These are phyloP conservation scores for Balanococcus diminutus DNA, from an alignment of 2,888 invertebrate species.

Conservation along the genomic window DNA sequence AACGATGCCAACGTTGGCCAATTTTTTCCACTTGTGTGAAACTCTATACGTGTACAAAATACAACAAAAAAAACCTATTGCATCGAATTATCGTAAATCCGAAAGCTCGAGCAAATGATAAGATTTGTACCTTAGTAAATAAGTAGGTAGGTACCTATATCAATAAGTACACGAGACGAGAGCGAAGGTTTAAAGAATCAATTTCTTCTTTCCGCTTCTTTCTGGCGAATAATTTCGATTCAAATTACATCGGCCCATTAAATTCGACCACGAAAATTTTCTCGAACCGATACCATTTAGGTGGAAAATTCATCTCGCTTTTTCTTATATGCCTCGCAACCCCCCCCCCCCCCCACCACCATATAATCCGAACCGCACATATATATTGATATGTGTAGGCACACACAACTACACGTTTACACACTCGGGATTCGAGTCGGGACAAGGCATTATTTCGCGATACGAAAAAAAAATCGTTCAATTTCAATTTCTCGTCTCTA, in stretches of 20 bases:
- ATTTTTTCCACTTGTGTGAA: not conserved
- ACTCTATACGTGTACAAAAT: too few relatives aligned
- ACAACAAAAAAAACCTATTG: too few relatives aligned
- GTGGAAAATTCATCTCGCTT: not conserved
- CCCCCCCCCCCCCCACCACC: too few relatives aligned
- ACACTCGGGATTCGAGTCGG: not conserved
- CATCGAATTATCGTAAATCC: too few relatives aligned
- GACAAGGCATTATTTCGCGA: not conserved
- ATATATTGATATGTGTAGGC: not conserved
- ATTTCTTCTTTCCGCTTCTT: not conserved
- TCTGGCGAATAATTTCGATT: not conserved
- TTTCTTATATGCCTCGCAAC: not conserved
- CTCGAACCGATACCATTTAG: not conserved
- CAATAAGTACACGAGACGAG: not conserved
- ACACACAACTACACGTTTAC: not conserved
- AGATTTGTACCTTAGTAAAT: too few relatives aligned
- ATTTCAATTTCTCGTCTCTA: constrained; percentile 25
- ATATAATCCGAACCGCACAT: not conserved
- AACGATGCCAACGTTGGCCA: not conserved
- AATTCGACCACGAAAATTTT: not conserved
- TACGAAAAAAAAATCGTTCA: not conserved
- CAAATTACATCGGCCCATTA: not conserved
- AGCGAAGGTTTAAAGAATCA: not conserved
- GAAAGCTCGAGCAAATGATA: too few relatives aligned
- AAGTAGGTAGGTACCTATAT: too few relatives aligned